Conservation (phyloP, 2,888 invertebrate species). For the Subacronicta megacephala region DNA sequence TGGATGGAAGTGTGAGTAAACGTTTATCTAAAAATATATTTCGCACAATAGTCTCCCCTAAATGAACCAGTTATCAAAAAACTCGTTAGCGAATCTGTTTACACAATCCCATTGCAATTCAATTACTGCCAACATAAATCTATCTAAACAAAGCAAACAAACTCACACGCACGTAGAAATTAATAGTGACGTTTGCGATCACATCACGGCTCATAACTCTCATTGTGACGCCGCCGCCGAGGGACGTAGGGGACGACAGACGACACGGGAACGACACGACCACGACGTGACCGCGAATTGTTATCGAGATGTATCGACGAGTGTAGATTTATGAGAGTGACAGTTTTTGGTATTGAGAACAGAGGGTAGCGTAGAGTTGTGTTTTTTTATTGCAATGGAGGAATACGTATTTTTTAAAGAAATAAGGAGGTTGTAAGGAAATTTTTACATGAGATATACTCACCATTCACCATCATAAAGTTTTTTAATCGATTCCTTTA, state of each 20-base stretch:
- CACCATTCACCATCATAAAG: too few relatives aligned
- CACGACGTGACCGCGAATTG: constrained; percentile 51
- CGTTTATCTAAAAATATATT: too few relatives aligned
- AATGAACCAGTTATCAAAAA: constrained; percentile 18
- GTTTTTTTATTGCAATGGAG: neutral
- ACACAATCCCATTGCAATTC: constrained; percentile 21
- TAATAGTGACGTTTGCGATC: constrained; percentile 33
- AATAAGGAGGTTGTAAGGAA: too few relatives aligned
- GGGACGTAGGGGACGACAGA: constrained; percentile 23
- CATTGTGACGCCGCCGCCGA: constrained; percentile 45
- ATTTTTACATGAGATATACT: too few relatives aligned
- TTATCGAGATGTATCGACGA: constrained; percentile 56
- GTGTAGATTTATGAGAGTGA: constrained; percentile 46
- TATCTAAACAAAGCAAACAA: constrained; percentile 31
- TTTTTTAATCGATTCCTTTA: too few relatives aligned
- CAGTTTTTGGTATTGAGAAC: constrained; percentile 20
- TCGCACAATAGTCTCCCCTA: constrained; percentile 1
- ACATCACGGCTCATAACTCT: constrained; percentile 55
- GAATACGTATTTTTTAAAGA: neutral
- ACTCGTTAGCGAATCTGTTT: constrained; percentile 22
- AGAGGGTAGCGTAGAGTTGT: constrained; percentile 12
- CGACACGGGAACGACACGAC: constrained; percentile 33
- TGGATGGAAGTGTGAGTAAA: too few relatives aligned
- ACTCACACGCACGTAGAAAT: constrained; percentile 37
- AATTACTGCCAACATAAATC: constrained; percentile 27